Percentiles rank a stretch among this genome's conserved stretches.
phyloP scores from a whole-genome alignment of 2,888 invertebrate genomes.

The Orchesella flavescens region DNA sequence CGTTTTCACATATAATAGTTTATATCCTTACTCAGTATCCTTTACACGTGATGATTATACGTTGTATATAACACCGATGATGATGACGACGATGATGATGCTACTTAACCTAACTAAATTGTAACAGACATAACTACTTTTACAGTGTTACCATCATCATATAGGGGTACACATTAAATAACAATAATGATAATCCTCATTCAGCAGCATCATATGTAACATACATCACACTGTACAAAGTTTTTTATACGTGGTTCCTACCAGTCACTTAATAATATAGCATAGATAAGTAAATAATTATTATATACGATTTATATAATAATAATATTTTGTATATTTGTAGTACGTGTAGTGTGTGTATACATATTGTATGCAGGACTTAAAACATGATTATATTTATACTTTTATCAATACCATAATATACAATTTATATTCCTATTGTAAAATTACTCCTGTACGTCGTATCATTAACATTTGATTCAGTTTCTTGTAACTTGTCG shows the following conservation, averaged over 20 bases:
- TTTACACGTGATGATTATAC: slow-evolving; percentile 9
- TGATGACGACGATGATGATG: no score
- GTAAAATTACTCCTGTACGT: slow-evolving; percentile 2
- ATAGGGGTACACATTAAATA: slow-evolving; percentile 40
- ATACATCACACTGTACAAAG: slow-evolving; percentile 64
- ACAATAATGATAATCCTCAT: slow-evolving; percentile 60
- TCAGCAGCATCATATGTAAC: slow-evolving; percentile 39
- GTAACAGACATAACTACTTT: slow-evolving; percentile 21
- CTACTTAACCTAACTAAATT: slow-evolving; percentile 17
- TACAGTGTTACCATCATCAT: slow-evolving; percentile 19
- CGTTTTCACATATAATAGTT: slow-evolving; percentile 10
- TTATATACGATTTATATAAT: neutral
- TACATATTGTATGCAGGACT: slow-evolving; percentile 7
- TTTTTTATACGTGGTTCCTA: slow-evolving; percentile 42
- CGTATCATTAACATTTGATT: slow-evolving; percentile 3
- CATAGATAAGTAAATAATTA: slow-evolving; percentile 21
- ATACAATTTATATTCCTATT: slow-evolving; percentile 3
- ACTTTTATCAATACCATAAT: neutral
- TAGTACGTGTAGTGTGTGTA: slow-evolving; percentile 13
- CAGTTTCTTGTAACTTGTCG: neutral
- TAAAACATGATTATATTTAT: neutral
- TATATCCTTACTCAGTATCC: slow-evolving; percentile 1
- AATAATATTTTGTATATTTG: slow-evolving; percentile 14
- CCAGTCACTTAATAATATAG: slow-evolving; percentile 17
- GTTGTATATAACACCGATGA: slow-evolving; percentile 18